These are phyloP conservation scores for Leucophenga montana DNA, from an alignment of 2,888 invertebrate species.

Conservation along the genomic window DNA sequence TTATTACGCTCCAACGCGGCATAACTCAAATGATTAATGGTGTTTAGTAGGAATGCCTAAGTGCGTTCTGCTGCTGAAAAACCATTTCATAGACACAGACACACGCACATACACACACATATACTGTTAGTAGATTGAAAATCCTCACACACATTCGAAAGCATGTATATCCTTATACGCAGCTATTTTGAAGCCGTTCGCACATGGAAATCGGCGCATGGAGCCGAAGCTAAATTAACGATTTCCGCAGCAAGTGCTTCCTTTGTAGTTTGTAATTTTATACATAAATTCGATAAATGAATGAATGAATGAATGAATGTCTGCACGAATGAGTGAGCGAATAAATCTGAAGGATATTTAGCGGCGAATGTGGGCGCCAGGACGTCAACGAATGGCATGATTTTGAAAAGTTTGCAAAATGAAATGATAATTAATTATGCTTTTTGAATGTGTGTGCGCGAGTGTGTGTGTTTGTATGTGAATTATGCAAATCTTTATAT, in stretches of 20 bases:
- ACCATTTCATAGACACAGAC: not conserved
- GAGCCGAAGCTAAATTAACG: conserved; percentile 21
- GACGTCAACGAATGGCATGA: not conserved
- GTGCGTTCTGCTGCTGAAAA: conserved; percentile 8
- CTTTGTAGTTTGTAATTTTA: conserved; percentile 26
- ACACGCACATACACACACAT: not conserved
- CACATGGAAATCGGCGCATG: not conserved
- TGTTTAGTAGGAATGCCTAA: conserved; percentile 14
- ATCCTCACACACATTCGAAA: too few relatives aligned
- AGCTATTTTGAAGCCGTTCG: not conserved
- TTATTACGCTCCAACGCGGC: conserved; percentile 24
- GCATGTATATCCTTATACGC: not conserved
- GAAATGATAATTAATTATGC: conserved; percentile 27
- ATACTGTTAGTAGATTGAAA: too few relatives aligned
- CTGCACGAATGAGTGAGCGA: not conserved
- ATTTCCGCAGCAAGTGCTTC: conserved; percentile 27
- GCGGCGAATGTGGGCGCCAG: not conserved
- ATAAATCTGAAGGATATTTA: too few relatives aligned
- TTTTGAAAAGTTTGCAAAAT: conserved; percentile 27
- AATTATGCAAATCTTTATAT: conserved; percentile 23
- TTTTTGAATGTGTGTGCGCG: not conserved
- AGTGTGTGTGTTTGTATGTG: conserved; percentile 3
- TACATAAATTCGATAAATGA: conserved; percentile 25
- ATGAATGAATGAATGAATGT: conserved; percentile 7
- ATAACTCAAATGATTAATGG: conserved; percentile 26